Evolutionary conservation across 1,140 invertebrate genomes (phyloP), one percentile per base, ranked within the genome.

Genomic region (Sycophaga agraensis): DNA sequence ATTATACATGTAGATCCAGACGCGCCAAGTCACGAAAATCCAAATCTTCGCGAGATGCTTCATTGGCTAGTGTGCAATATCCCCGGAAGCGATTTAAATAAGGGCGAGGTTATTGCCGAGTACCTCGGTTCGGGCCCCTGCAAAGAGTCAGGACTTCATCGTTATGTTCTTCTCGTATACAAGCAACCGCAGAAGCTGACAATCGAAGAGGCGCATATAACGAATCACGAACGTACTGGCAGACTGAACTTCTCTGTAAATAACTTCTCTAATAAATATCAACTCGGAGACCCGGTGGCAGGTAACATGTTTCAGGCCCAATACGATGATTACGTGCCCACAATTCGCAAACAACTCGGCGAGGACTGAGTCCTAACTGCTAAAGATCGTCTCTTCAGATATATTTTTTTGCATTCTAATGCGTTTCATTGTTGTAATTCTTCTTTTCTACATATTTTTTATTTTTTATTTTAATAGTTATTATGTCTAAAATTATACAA

Each of bases 101-200:
- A 74, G 53, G 87, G 87, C n/a, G 80, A 86, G 37, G 71, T 71
- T 3, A 67, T 87, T 4, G 75, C 79, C 12, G 81, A 81, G 48
- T 89, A 86, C 71, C 68, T 84, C 51, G 85, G 86, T 34, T 74
- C 84, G 21, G 70, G 66, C 8, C 68, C 77, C 9, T 65, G 67
- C 24, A 65, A 70, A 55, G 70, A 64, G n/a, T 71, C 69, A 70
- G 85, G 85, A 17, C 74, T 87, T 12, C 88, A 89, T 73, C 80
- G 88, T 21, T 90, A 90, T 73, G 82, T 89, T 2, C 86, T 85
- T 58, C 63, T 89, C 14, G 77, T 87, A 6, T 89, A 81, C 71
- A 81, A 87, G 72, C 88, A 89, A 66, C 69, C 73, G 4, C 81
- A 79, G 9, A 78, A 77, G 63, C 65, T 85, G n/a, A 69, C 64